phyloP scores from a whole-genome alignment of 1,140 invertebrate genomes.

The Argopecten irradians region DNA sequence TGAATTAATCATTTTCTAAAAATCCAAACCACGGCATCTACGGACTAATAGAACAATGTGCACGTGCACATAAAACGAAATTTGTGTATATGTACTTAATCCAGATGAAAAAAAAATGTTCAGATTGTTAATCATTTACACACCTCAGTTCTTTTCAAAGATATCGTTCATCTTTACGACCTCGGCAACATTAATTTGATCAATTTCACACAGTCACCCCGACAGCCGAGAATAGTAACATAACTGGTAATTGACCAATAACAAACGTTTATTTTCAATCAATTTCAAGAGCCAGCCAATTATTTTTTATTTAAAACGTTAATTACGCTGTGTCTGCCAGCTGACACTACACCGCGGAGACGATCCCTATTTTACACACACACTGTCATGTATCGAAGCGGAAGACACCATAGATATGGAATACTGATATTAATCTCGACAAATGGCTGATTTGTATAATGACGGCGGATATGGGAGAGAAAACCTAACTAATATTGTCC shows the following conservation, averaged over 20 bases:
- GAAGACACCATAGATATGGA: background rate
- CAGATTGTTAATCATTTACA: background rate
- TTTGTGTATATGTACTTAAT: too few species aligned
- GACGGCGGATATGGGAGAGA: background rate
- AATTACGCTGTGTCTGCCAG: background rate
- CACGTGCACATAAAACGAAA: too few species aligned
- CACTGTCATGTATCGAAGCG: background rate
- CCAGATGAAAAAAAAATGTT: too few species aligned
- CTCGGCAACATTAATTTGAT: background rate
- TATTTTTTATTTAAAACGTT: background rate
- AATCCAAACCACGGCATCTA: too few species aligned
- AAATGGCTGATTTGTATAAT: constrained; percentile 1
- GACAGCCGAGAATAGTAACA: background rate
- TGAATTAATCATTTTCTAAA: too few species aligned
- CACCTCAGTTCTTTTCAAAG: background rate
- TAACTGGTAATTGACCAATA: background rate
- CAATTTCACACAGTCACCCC: background rate
- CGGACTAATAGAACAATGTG: too few species aligned
- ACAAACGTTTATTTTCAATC: background rate
- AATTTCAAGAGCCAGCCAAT: background rate
- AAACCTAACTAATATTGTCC: background rate
- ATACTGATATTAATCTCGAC: background rate
- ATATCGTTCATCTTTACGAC: background rate
- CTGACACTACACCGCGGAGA: background rate
- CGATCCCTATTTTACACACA: background rate